Evolutionary conservation across 2,113 vertebrate genomes (phyloP), one percentile per base, ranked within the genome.

Genomic region (Gila orcuttii): DNA sequence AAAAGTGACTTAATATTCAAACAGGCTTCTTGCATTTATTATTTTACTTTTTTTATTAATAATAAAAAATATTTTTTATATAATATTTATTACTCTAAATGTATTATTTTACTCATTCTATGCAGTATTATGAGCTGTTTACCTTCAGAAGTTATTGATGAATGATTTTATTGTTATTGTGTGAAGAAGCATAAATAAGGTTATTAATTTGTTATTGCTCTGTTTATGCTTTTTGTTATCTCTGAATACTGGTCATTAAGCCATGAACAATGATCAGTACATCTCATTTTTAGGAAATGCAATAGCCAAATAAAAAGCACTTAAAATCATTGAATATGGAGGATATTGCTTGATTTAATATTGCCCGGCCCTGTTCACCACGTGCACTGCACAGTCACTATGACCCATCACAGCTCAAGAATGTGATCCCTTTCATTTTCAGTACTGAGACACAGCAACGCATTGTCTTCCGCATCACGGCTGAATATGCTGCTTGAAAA

Each of bases 381-480:
- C 50, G 47, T 78, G 17, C 12, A 36, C n/a, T 55, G 25, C 19
- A 31, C 52, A 57, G 50, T 42, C 21, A 79, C 55, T 17, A 10
- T 62, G 57, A 79, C 57, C 77, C 23, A 42, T 79, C 55, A 78
- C 57, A 57, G 2, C 76, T 21, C 19, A 59, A 78, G 31, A 78
- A 78, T 79, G 36, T 17, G 4, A 62, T 79, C 33, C 23, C 12
- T 62, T 79, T 79, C 23, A 3, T 79, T 75, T 28, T 47, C 42
- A 47, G 4, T 47, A 2, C 10, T 42, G 71, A 74, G 71, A 74
- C 71, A 74, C 42, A 25, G 71, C 71, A 74, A 25, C 0, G 12
- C 71, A 74, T 74, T 74, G 71, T 74, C 39, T 25, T 74, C 39
- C 12, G 6, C 39, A 74, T 47, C 39, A 74, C 5, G 39, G 71